Evolutionary conservation across 2,888 invertebrate genomes (phyloP).

Genomic region (Leistus spinibarbis): DNA sequence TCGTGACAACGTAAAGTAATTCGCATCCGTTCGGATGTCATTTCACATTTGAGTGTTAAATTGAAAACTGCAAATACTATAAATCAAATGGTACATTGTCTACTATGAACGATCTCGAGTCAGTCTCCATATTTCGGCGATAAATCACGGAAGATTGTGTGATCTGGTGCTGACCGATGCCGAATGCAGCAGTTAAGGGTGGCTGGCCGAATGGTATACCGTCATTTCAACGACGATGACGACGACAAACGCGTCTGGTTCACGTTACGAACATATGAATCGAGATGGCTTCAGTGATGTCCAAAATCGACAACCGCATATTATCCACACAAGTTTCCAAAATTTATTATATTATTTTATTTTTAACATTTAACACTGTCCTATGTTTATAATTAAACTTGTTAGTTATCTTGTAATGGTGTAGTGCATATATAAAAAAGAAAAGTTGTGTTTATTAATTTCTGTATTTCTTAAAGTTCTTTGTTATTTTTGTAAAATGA

Average conservation of each 20-base stretch:
- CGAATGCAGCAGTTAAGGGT: constrained; percentile 5
- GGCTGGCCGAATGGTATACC: not conserved
- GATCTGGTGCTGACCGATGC: constrained; percentile 5
- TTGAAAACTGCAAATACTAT: not conserved
- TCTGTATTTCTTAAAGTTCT: no score
- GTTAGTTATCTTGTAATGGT: no score
- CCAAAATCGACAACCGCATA: not conserved
- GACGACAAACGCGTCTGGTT: not conserved
- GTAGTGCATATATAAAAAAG: no score
- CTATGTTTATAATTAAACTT: no score
- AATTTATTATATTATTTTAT: no score
- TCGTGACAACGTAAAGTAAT: no score
- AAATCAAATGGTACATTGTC: not conserved
- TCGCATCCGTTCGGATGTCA: not conserved
- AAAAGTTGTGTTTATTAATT: no score
- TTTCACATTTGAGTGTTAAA: not conserved
- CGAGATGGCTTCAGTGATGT: not conserved
- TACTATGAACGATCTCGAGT: not conserved
- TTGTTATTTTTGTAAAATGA: no score
- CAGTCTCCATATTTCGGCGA: constrained; percentile 3
- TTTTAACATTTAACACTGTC: no score
- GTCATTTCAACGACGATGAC: not conserved
- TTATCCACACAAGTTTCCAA: no score
- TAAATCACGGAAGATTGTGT: not conserved
- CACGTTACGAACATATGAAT: not conserved